Base-by-base conservation (phyloP, 2,888 invertebrate genomes). In the Clivina fossor region DNA sequence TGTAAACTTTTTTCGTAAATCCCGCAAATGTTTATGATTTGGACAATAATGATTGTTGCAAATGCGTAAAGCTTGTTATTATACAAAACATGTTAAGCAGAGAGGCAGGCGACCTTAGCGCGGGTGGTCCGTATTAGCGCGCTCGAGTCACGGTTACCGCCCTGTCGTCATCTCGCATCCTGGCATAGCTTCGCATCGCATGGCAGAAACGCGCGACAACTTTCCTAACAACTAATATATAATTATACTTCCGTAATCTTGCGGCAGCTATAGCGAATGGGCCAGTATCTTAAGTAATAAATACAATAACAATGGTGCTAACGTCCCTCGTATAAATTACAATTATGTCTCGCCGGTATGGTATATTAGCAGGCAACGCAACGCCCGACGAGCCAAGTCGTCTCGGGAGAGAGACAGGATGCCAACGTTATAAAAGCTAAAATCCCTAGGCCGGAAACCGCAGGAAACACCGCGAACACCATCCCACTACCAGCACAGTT, bases 261-360 rank as follows among this genome's bases (percentile, higher is more conserved):
- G 30, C 22, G 30, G 46, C 11, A 19, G 28, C 38, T 33, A 11
- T 30, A 3, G 30, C 30, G 40, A 26, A 26, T 37, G 48, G 43
- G 33, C 44, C 33, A 53, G 53, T 53, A 53, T 53, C 53, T 53
- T 43, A 43, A 44, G 44, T 44, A 43, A 53, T 53, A 53, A 53
- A 53, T 53, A 53, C 53, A 44, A 44, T 53, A 53, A 53, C 53
- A 53, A 53, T 53, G 53, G 53, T 26, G 43, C 44, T 53, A 44
- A 44, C 44, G 53, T 44, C 35, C 53, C 44, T 53, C 44, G 37
- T 53, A 53, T 53, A 53, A 53, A 53, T 53, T 53, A 53, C 44
- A 53, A 53, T 53, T 53, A 53, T 53, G 53, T 44, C 53, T 28
- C 41, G n/a, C 26, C 30, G 30, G 30, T n/a, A n/a, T 33, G 47